Percentiles rank a stretch among this genome's conserved stretches.
These are phyloP conservation scores for Hippocampus kuda DNA, from an alignment of 2,797 vertebrate species.

Conservation along the genomic window DNA sequence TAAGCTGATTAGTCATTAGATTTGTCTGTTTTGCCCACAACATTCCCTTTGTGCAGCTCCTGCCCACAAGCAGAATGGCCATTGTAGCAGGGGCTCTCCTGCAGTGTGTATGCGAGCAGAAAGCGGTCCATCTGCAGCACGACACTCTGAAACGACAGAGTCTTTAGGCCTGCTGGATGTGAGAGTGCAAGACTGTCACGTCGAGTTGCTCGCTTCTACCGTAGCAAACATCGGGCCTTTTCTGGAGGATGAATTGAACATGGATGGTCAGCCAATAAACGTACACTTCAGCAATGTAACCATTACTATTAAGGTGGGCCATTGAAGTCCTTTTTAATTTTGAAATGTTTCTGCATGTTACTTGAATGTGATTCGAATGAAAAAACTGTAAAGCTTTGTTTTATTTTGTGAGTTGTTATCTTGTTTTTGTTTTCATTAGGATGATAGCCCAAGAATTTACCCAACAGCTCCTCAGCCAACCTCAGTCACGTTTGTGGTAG, in stretches of 20 bases:
- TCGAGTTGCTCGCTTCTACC: constrained; percentile 76
- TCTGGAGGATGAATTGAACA: constrained; percentile 84
- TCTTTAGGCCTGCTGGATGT: constrained; percentile 74
- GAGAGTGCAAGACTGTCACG: constrained; percentile 64
- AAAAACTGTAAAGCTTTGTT: background rate
- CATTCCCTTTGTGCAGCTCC: constrained; percentile 26
- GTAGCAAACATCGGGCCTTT: constrained; percentile 82
- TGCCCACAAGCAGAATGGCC: constrained; percentile 12
- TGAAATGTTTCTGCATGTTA: background rate
- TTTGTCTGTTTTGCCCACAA: background rate
- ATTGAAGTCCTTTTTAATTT: background rate
- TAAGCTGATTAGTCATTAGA: background rate
- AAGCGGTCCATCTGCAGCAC: constrained; percentile 67
- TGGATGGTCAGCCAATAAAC: constrained; percentile 78
- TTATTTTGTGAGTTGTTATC: background rate
- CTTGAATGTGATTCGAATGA: background rate
- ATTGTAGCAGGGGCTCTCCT: constrained; percentile 40
- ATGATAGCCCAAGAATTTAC: constrained; percentile 81
- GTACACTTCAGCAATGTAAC: constrained; percentile 74
- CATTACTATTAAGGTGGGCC: constrained; percentile 76
- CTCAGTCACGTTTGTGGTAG: constrained; percentile 75
- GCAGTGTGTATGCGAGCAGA: constrained; percentile 70
- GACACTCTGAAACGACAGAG: constrained; percentile 65
- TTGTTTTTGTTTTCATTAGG: constrained; percentile 58
- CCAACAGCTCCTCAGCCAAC: constrained; percentile 81